A percentile compares a stretch with the other conserved stretches of the same genome.
Evolutionary conservation across 2,888 invertebrate species (phyloP).

Genomic region (Celastrina argiolus): DNA sequence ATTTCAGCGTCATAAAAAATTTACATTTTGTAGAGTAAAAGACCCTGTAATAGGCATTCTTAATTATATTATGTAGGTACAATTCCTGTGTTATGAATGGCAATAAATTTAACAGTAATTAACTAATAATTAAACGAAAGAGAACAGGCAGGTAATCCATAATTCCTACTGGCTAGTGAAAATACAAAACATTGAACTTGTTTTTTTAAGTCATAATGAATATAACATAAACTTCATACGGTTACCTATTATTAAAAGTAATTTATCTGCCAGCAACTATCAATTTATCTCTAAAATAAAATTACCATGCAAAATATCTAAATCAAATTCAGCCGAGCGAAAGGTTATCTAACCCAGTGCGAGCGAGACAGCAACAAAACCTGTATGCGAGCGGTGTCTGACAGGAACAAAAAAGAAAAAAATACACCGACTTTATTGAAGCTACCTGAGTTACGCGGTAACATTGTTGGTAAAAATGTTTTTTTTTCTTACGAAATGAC

Average conservation of each 20-base stretch:
- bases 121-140: too few species aligned
- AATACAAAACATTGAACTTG: background rate
- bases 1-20: too few species aligned
- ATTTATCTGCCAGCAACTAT: conserved; percentile 17
- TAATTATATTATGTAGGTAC: too few species aligned
- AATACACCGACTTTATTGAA: conserved; percentile 43
- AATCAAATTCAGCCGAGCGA: conserved; percentile 27
- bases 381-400: conserved; percentile 44
- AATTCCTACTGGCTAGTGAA: background rate
- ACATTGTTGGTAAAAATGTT: conserved; percentile 38
- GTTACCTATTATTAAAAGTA: background rate
- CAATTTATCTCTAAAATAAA: conserved; percentile 26
- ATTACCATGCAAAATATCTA: conserved; percentile 19
- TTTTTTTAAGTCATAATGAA: background rate
- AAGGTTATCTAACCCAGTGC: conserved; percentile 36
- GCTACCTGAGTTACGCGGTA: conserved; percentile 56
- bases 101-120: too few species aligned
- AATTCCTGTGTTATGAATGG: too few species aligned
- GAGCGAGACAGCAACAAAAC: conserved; percentile 42
- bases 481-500: conserved; percentile 32
- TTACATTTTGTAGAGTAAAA: too few species aligned
- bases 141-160: background rate
- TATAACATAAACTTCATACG: background rate
- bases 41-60: too few species aligned
- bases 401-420: conserved; percentile 38